Percentiles rank a stretch among this genome's conserved stretches.
These are phyloP conservation scores for Caranx melampygus DNA, from an alignment of 2,113 vertebrate genomes.

Conservation along the genomic window DNA sequence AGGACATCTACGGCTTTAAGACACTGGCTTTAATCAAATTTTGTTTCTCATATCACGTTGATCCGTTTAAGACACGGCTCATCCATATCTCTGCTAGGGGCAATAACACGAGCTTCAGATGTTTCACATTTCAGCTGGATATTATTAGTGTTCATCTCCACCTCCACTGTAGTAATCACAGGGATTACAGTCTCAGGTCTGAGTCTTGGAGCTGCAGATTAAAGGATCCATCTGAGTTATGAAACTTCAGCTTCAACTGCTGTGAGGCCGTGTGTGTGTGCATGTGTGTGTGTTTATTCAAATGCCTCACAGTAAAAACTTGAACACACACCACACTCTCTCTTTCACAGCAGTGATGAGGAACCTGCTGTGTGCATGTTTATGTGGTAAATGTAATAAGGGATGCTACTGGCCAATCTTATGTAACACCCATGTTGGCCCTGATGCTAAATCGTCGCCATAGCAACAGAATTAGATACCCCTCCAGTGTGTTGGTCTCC, in stretches of 20 bases:
- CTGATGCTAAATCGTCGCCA: constrained; percentile 61
- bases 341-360: background rate
- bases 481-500: background rate
- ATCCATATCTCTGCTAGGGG: constrained; percentile 22
- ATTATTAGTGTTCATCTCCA: constrained; percentile 36
- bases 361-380: background rate
- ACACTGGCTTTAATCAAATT: constrained; percentile 16
- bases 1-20: constrained; percentile 8
- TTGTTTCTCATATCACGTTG: constrained; percentile 5
- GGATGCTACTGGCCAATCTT: constrained; percentile 46
- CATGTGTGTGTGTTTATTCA: background rate
- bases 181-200: constrained; percentile 27
- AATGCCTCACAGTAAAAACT: background rate
- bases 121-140: constrained; percentile 30
- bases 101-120: constrained; percentile 8
- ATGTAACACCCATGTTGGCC: constrained; percentile 37
- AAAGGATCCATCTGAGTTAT: constrained; percentile 45
- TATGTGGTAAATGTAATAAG: constrained; percentile 41
- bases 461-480: constrained; percentile 51
- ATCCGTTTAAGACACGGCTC: constrained; percentile 33
- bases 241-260: constrained; percentile 21
- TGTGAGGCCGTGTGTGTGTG: background rate
- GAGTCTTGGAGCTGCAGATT: constrained; percentile 36
- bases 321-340: background rate
- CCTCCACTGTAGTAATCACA: constrained; percentile 42